Percentiles rank a stretch among this genome's conserved stretches.
phyloP scores from a whole-genome alignment of 30 jellyfish, hydroid and myxozoan genomes.

The Haliclystus octoradiatus region DNA sequence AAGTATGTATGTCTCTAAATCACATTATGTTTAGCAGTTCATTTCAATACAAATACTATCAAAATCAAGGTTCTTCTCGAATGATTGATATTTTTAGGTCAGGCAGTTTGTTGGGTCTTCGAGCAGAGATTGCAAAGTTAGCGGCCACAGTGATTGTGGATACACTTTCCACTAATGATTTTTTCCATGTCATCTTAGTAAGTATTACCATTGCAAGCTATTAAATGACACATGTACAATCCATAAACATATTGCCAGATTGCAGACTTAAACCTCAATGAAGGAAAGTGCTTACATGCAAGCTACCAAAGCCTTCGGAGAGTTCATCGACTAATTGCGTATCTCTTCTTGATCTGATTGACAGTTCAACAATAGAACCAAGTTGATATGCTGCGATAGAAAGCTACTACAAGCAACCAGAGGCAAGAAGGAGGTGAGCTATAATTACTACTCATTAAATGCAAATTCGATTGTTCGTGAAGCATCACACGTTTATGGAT shows the following conservation, averaged over 20 bases:
- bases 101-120: constrained; percentile 69
- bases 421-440: constrained; percentile 53
- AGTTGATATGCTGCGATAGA: constrained; percentile 56
- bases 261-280: constrained; percentile 2
- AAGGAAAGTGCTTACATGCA: neutral
- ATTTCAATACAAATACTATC: neutral
- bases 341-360: too few relatives aligned
- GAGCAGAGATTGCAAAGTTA: constrained; percentile 61
- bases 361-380: constrained; percentile 60
- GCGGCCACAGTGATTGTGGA: constrained; percentile 77
- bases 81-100: constrained; percentile 20
- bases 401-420: constrained; percentile 80
- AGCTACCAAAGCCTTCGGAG: neutral
- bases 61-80: neutral
- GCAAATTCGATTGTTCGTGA: too few relatives aligned
- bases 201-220: too few relatives aligned
- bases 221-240: too few relatives aligned
- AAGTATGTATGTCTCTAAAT: constrained; percentile 10
- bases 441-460: too few relatives aligned
- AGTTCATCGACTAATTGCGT: too few relatives aligned
- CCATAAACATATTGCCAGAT: too few relatives aligned
- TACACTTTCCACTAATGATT: constrained; percentile 69
- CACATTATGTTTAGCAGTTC: neutral
- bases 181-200: constrained; percentile 72
- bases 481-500: too few relatives aligned